These are phyloP conservation scores for Parambassis ranga DNA, from an alignment of 2,797 vertebrate species.

Conservation along the genomic window DNA sequence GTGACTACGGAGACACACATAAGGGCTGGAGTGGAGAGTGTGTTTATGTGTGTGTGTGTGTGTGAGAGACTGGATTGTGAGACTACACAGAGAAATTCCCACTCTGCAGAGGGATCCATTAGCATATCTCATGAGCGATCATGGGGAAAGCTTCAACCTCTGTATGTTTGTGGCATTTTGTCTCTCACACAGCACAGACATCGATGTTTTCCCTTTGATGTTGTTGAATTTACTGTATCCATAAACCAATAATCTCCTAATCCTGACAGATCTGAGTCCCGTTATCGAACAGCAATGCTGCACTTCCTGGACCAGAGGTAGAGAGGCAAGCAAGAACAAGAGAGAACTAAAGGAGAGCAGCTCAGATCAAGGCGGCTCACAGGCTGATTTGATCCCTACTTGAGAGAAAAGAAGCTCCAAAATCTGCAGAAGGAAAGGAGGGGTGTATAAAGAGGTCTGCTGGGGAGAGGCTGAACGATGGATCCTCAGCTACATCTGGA, in stretches of 20 bases:
- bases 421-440: neutral
- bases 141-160: neutral
- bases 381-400: slow-evolving; percentile 53
- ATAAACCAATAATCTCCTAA: slow-evolving; percentile 46
- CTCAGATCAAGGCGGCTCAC: slow-evolving; percentile 53
- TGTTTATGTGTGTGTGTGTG: slow-evolving; percentile 12
- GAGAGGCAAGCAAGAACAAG: slow-evolving; percentile 22
- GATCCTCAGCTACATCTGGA: no score
- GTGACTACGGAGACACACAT: slow-evolving; percentile 48
- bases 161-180: neutral
- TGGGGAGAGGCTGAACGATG: no score
- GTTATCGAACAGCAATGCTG: slow-evolving; percentile 22
- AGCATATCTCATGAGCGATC: slow-evolving; percentile 22
- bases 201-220: slow-evolving; percentile 22
- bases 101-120: slow-evolving; percentile 32
- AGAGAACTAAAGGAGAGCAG: slow-evolving; percentile 34
- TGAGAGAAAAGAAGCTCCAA: slow-evolving; percentile 4
- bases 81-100: slow-evolving; percentile 6
- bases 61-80: neutral
- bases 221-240: neutral
- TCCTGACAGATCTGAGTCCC: slow-evolving; percentile 30
- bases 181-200: neutral
- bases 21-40: slow-evolving; percentile 38
- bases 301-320: slow-evolving; percentile 31
- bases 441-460: neutral